Base-by-base conservation (phyloP, 92 coral and sea anemone species). In the Scolanthus callimorphus region DNA sequence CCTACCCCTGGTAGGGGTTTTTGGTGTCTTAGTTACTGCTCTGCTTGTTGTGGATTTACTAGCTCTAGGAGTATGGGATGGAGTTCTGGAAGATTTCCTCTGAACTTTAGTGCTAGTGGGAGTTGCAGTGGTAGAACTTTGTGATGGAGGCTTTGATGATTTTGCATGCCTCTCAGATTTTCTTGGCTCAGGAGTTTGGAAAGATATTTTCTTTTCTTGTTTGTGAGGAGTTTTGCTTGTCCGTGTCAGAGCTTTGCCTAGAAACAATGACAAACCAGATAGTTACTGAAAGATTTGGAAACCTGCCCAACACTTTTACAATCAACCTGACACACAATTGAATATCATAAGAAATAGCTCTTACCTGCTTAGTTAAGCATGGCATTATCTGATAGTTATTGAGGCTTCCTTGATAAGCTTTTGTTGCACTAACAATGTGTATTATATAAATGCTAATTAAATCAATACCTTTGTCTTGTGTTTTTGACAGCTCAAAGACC, bases 1-100 rank as follows among this genome's bases (percentile, higher is more conserved):
- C 29, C 73, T 74, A 41, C 86, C 57, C 13, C 38, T 55, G 15
- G 59, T 31, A 9, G 11, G 27, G 21, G 49, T 34, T 49, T 27
- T 55, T 15, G 81, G 79, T 46, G 79, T 73, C 47, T 59, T 76
- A 10, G 55, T 51, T 31, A 34, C 57, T 1, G 76, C 31, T 17
- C 55, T 65, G 31, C 80, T 75, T 46, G 79, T 73, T 45, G 60
- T 76, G 11, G 55, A 49, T 31, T 45, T 60, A 1, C 79, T 31
- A n/a, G 57, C 59, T 44, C 58, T 53, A 26, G 71, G 55, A 37
- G 64, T 65, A 25, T 72, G 64, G 53, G 73, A 59, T 6, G 83
- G 83, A 17, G 83, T 70, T 31, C 59, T 68, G 15, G 28, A 10
- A 12, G 85, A 34, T 4, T 73, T 70, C 34, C 21, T 30, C 17